Evolutionary conservation across 2,888 invertebrate species (phyloP).

Genomic region (Campoplex capitator): DNA sequence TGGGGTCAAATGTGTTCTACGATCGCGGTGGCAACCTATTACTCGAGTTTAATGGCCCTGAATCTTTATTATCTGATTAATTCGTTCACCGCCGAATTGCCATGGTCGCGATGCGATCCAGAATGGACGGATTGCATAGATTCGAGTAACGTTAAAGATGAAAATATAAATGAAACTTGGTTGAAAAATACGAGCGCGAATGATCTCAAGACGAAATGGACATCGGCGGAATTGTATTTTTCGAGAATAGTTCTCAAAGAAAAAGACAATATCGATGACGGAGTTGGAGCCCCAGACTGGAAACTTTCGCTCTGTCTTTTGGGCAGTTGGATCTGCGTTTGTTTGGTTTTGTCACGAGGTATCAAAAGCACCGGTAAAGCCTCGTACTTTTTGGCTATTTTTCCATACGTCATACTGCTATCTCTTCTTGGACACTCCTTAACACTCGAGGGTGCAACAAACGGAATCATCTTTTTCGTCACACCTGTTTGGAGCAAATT

Average conservation of each 20-base stretch:
- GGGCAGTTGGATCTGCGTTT: conserved; percentile 86
- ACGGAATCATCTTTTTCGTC: conserved; percentile 88
- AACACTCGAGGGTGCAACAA: conserved; percentile 87
- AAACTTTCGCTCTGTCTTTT: conserved; percentile 85
- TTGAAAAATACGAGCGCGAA: conserved; percentile 34
- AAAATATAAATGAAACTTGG: background rate
- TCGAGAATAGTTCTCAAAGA: conserved; percentile 86
- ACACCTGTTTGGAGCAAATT: conserved; percentile 89
- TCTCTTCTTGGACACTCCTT: conserved; percentile 87
- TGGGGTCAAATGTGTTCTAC: conserved; percentile 85
- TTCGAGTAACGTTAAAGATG: conserved; percentile 61
- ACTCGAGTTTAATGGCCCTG: conserved; percentile 85
- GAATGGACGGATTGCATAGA: conserved; percentile 81
- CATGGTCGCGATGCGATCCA: conserved; percentile 84
- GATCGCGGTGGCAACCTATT: conserved; percentile 84
- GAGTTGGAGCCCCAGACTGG: conserved; percentile 87
- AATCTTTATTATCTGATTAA: conserved; percentile 84
- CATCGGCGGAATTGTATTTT: conserved; percentile 79
- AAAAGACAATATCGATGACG: conserved; percentile 85
- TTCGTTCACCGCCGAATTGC: conserved; percentile 84
- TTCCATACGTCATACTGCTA: conserved; percentile 88
- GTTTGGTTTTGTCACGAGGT: conserved; percentile 86
- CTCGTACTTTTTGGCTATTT: conserved; percentile 90
- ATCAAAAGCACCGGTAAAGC: conserved; percentile 88
- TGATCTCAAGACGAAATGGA: conserved; percentile 38